These are phyloP conservation scores for Drosophila peninsularis DNA, from an alignment of 2,888 invertebrate species.

Conservation along the genomic window DNA sequence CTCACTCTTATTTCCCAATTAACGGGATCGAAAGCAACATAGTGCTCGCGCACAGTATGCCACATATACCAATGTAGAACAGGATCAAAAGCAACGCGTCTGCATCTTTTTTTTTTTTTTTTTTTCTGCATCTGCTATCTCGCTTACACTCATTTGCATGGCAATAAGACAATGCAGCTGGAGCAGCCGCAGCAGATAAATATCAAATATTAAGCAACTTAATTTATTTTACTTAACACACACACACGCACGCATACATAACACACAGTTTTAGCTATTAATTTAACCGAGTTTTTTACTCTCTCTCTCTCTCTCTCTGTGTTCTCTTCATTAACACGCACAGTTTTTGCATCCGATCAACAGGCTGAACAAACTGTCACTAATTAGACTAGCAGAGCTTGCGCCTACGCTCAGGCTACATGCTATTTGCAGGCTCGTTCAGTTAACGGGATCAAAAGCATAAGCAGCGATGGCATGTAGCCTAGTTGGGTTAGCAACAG, in stretches of 20 bases:
- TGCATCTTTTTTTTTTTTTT: no score
- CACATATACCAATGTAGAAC: background rate
- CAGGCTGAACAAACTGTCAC: background rate
- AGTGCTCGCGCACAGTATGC: background rate
- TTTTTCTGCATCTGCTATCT: no score
- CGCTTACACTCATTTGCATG: background rate
- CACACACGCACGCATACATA: background rate
- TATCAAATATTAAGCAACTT: background rate
- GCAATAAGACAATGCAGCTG: background rate
- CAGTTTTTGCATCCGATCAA: background rate
- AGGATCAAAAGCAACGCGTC: background rate
- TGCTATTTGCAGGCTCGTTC: background rate
- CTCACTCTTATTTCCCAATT: background rate
- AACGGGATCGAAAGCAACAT: background rate
- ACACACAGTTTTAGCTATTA: background rate
- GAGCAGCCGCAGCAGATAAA: background rate
- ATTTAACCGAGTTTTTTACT: background rate
- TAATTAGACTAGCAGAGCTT: conserved; percentile 1
- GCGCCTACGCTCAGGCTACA: background rate
- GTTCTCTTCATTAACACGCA: background rate
- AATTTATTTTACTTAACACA: background rate
- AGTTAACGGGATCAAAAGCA: conserved; percentile 10
- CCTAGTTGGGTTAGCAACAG: background rate
- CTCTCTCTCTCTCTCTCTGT: no score
- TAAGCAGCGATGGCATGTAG: no score